Conservation (phyloP, 1,140 invertebrate species). For the Heliconius melpomene region DNA sequence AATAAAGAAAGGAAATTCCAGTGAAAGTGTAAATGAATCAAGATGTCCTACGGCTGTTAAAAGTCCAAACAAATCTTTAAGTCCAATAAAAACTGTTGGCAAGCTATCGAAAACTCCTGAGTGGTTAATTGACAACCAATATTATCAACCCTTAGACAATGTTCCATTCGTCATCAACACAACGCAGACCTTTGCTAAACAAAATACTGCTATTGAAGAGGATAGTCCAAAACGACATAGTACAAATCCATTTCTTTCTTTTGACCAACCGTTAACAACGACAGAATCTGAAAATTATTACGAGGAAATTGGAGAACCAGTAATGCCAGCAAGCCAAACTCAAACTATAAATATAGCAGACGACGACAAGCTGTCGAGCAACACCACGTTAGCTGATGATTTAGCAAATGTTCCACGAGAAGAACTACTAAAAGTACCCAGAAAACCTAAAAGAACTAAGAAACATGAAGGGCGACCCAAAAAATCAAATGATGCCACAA, state of each 20-base stretch:
- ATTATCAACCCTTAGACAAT: conserved; percentile 70
- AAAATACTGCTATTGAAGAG: conserved; percentile 27
- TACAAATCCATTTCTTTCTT: conserved; percentile 46
- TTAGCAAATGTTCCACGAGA: conserved; percentile 56
- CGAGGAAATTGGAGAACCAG: conserved; percentile 71
- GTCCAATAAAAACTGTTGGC: conserved; percentile 47
- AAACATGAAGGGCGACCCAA: conserved; percentile 41
- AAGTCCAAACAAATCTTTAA: background rate
- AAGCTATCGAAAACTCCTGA: conserved; percentile 63
- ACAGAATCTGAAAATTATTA: conserved; percentile 70
- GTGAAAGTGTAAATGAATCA: conserved; percentile 48
- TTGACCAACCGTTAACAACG: conserved; percentile 42
- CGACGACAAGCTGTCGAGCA: conserved; percentile 67
- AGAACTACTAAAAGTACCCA: conserved; percentile 67
- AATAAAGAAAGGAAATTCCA: conserved; percentile 52
- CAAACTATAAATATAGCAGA: conserved; percentile 56
- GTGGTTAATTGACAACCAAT: conserved; percentile 70
- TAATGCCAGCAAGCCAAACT: conserved; percentile 24
- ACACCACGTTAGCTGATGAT: conserved; percentile 49
- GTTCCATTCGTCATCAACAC: conserved; percentile 66
- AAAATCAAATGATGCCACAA: conserved; percentile 26
- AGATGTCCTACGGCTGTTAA: conserved; percentile 45
- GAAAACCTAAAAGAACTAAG: conserved; percentile 63
- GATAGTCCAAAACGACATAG: conserved; percentile 35
- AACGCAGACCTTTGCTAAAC: conserved; percentile 44